Evolutionary conservation across 1,140 invertebrate genomes (phyloP).

Genomic region (Panagrolaimus sp.): DNA sequence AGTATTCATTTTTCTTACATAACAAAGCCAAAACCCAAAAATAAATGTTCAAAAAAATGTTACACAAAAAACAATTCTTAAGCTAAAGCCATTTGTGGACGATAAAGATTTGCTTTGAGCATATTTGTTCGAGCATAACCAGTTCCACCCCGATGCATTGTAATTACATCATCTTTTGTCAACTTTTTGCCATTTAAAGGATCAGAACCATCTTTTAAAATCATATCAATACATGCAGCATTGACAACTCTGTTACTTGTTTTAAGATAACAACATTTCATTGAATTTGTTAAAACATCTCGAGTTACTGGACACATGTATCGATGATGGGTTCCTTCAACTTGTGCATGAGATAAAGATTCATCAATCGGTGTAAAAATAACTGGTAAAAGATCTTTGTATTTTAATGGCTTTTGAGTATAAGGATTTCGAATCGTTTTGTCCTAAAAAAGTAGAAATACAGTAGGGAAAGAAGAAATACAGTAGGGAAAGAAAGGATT

Average conservation of each 20-base stretch:
- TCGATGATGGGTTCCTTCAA: no score
- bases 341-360: constrained; percentile 12
- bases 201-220: constrained; percentile 63
- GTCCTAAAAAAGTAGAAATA: constrained; percentile 35
- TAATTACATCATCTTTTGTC: constrained; percentile 78
- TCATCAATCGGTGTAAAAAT: constrained; percentile 83
- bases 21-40: neutral
- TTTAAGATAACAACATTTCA: constrained; percentile 82
- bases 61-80: constrained; percentile 16
- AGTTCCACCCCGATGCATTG: constrained; percentile 56
- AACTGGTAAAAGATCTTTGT: constrained; percentile 86
- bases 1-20: no score
- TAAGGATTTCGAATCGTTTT: constrained; percentile 80
- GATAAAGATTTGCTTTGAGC: neutral
- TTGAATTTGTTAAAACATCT: constrained; percentile 87
- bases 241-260: constrained; percentile 65
- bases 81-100: neutral
- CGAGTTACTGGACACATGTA: constrained; percentile 89
- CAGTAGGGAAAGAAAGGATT: neutral
- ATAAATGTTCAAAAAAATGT: constrained; percentile 20
- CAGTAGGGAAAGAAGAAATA: no score
- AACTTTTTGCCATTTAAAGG: constrained; percentile 80
- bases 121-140: constrained; percentile 39
- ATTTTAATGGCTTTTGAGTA: constrained; percentile 77
- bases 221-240: constrained; percentile 25